Conservation (phyloP, 1,140 invertebrate species). For the Brachionus paranguensis region DNA sequence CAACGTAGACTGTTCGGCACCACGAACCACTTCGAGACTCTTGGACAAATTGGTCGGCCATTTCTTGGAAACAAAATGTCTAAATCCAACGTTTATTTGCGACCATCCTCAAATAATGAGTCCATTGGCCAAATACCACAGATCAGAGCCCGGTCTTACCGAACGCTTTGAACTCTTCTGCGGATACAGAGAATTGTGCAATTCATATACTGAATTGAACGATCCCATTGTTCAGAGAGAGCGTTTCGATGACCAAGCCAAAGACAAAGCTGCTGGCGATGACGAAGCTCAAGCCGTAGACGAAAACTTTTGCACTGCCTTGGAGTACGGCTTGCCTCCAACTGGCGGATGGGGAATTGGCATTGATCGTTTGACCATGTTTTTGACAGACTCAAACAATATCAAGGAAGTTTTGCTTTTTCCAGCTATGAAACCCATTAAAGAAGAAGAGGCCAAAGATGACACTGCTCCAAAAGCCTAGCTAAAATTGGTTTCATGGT, state of each 20-base stretch:
- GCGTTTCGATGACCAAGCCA: slow-evolving; percentile 87
- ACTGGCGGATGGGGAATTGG: slow-evolving; percentile 97
- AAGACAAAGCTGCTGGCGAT: slow-evolving; percentile 93
- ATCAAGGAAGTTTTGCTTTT: slow-evolving; percentile 75
- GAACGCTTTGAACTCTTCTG: slow-evolving; percentile 96
- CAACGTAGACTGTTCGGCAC: slow-evolving; percentile 81
- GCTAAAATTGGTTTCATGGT: too few relatives aligned
- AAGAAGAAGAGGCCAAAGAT: not conserved
- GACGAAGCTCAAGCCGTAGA: slow-evolving; percentile 95
- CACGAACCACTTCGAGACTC: slow-evolving; percentile 81
- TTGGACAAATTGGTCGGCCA: slow-evolving; percentile 93
- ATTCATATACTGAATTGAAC: slow-evolving; percentile 98
- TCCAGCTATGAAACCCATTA: slow-evolving; percentile 63
- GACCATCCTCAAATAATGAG: slow-evolving; percentile 99
- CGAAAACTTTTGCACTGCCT: slow-evolving; percentile 90
- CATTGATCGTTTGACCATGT: slow-evolving; percentile 92
- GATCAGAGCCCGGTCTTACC: slow-evolving; percentile 76
- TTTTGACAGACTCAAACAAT: slow-evolving; percentile 94
- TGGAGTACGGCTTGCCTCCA: slow-evolving; percentile 97
- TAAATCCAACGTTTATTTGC: slow-evolving; percentile 92
- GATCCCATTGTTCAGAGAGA: slow-evolving; percentile 89
- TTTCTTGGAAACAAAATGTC: slow-evolving; percentile 87
- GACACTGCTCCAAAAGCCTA: too few relatives aligned
- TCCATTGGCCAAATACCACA: slow-evolving; percentile 94
- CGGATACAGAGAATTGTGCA: slow-evolving; percentile 93